These are phyloP conservation scores for Limnothrissa miodon DNA, from an alignment of 2,113 vertebrate species.

Conservation along the genomic window DNA sequence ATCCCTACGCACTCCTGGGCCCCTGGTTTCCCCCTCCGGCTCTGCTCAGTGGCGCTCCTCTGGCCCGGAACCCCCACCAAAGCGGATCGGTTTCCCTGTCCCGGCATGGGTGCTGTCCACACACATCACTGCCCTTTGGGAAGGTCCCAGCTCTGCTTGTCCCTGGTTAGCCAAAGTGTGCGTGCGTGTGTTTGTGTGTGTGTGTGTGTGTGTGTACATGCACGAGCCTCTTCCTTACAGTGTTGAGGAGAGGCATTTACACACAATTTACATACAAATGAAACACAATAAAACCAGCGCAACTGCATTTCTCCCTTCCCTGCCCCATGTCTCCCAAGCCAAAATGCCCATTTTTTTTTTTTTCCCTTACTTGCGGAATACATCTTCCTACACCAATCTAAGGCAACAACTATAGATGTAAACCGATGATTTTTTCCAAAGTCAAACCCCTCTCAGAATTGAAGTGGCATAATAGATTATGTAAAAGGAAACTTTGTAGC, in stretches of 20 bases:
- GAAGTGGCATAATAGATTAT: neutral
- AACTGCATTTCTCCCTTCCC: neutral
- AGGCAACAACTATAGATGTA: neutral
- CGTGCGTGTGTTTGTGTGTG: no score
- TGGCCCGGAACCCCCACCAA: conserved; percentile 46
- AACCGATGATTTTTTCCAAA: neutral
- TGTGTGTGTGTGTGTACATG: neutral
- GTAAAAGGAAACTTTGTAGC: neutral
- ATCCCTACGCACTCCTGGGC: neutral
- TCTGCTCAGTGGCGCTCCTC: conserved; percentile 42
- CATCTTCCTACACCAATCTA: neutral
- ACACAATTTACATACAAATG: no score
- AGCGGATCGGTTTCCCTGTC: conserved; percentile 46
- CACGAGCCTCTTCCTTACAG: neutral
- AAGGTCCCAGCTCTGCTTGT: conserved; percentile 66
- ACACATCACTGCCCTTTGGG: conserved; percentile 52
- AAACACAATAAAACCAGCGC: conserved; percentile 12
- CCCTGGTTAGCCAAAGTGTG: conserved; percentile 58
- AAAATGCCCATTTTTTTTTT: neutral
- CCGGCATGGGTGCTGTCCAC: conserved; percentile 51
- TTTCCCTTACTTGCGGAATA: neutral
- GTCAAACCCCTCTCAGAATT: neutral
- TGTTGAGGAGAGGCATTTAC: neutral
- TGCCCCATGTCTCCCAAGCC: neutral
- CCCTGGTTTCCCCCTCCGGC: conserved; percentile 33